Evolutionary conservation across 30 jellyfish, hydroid and myxozoan genomes (phyloP).

Genomic region (Morbakka virulenta): DNA sequence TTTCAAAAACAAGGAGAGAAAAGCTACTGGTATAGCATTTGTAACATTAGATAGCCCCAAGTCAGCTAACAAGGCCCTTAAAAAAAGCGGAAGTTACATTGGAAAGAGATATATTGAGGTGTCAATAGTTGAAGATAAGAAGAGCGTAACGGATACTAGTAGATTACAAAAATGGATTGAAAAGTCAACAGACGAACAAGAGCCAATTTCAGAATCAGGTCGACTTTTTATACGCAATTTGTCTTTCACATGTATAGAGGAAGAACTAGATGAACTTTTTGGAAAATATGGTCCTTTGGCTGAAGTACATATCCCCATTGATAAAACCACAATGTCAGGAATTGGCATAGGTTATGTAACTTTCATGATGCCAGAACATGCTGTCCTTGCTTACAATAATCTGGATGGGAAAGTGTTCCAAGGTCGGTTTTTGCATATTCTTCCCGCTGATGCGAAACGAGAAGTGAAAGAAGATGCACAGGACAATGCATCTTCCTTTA

Average conservation of each 20-base stretch:
- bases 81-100: conserved; percentile 38
- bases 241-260: conserved; percentile 84
- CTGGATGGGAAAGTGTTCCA: conserved; percentile 84
- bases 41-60: conserved; percentile 72
- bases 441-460: conserved; percentile 84
- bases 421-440: conserved; percentile 89
- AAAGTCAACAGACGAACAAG: conserved; percentile 36
- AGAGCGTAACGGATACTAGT: not conserved
- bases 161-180: not conserved
- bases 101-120: conserved; percentile 81
- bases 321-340: conserved; percentile 61
- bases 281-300: conserved; percentile 82
- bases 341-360: conserved; percentile 96
- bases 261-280: conserved; percentile 61
- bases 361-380: conserved; percentile 94
- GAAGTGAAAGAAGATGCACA: not conserved
- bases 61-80: conserved; percentile 63
- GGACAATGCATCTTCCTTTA: conserved; percentile 62
- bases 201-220: conserved; percentile 94
- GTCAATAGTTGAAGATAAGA: conserved; percentile 36
- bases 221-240: conserved; percentile 88
- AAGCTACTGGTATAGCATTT: conserved; percentile 88
- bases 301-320: conserved; percentile 88
- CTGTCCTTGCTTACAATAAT: conserved; percentile 77
- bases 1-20: conserved; percentile 58